phyloP scores from a whole-genome alignment of 1,140 invertebrate genomes.

The Drosophila pruinosa region DNA sequence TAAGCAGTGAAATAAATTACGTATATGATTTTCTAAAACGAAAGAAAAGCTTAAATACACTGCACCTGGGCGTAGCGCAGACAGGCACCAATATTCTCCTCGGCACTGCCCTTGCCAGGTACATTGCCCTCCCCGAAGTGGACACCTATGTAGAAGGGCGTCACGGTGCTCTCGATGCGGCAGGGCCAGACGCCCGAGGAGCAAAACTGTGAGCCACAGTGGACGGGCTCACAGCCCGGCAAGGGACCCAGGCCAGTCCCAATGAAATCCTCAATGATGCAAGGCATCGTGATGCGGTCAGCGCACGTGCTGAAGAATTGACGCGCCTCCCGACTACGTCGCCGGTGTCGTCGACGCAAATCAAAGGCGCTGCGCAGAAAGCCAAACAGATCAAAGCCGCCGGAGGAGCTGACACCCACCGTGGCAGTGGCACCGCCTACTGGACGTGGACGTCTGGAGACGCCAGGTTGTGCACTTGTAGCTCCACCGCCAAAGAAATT shows the following conservation, averaged over 20 bases:
- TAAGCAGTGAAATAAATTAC: background rate
- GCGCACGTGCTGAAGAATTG: slow-evolving; percentile 84
- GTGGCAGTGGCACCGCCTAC: slow-evolving; percentile 18
- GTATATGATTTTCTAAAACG: slow-evolving; percentile 19
- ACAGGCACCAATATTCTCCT: slow-evolving; percentile 92
- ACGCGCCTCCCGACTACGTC: slow-evolving; percentile 59
- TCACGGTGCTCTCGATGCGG: slow-evolving; percentile 89
- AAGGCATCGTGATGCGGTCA: slow-evolving; percentile 90
- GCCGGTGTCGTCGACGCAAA: slow-evolving; percentile 30
- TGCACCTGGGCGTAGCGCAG: slow-evolving; percentile 88
- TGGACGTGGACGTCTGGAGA: slow-evolving; percentile 64
- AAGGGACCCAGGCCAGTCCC: slow-evolving; percentile 84
- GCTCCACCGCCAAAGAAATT: slow-evolving; percentile 39
- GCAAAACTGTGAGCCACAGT: slow-evolving; percentile 90
- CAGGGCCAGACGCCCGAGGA: slow-evolving; percentile 85
- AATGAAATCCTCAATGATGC: slow-evolving; percentile 92
- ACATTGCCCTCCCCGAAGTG: slow-evolving; percentile 88
- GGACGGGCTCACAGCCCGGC: slow-evolving; percentile 84
- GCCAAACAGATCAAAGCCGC: slow-evolving; percentile 62
- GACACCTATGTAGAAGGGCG: slow-evolving; percentile 90
- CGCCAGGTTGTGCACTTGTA: slow-evolving; percentile 41
- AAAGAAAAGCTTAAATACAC: slow-evolving; percentile 83
- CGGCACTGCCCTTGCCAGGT: slow-evolving; percentile 86
- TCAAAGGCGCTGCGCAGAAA: slow-evolving; percentile 48
- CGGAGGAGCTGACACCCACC: background rate